Base-by-base conservation (phyloP, 2,888 invertebrate species). In the Oxytorus armatus region DNA sequence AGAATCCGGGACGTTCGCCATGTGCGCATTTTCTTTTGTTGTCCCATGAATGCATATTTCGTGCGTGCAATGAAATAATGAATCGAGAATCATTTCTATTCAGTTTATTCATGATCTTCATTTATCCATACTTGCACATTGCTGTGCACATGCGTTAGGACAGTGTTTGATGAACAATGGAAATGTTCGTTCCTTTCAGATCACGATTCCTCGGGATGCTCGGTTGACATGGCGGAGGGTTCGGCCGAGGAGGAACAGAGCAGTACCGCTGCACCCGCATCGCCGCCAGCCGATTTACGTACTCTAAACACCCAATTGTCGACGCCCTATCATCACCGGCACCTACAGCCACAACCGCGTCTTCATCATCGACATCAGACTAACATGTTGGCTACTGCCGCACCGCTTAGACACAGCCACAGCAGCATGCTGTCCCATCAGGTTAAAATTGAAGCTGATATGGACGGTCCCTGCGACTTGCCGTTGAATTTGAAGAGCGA, bases 151-250 rank as follows among this genome's bases (percentile, higher is more conserved):
- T 14, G 14, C 42, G 61, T 57, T 23, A 29, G 10, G 42, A 8
- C 14, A 16, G 5, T 25, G 36, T 53, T 55, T 65, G 29, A 0
- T 75, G n/a, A 57, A 77, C 55, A 70, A 77, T 63, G 55, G 23
- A 53, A 69, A 55, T 80, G 83, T 83, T 83, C 82, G 82, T 84
- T 84, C 79, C 77, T 85, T 85, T 85, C 93, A 95, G 95, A 95
- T 88, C 87, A 87, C 95, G 95, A 95, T 93, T 95, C 87, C 85
- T 90, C 95, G 95, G 95, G 95, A 95, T 96, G 95, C 95, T 95
- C 95, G 95, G 95, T 95, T 95, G 95, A 95, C 94, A 96, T 96
- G 96, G 94, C 95, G 93, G 96, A 96, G 94, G 96, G 96, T 93
- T 95, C 94, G 93, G 95, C 95, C 87, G 92, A 92, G 89, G 92